Percentiles rank a stretch among this genome's conserved stretches.
These are phyloP conservation scores for Andinoacara biseriatus DNA, from an alignment of 2,113 vertebrate genomes.

Conservation along the genomic window DNA sequence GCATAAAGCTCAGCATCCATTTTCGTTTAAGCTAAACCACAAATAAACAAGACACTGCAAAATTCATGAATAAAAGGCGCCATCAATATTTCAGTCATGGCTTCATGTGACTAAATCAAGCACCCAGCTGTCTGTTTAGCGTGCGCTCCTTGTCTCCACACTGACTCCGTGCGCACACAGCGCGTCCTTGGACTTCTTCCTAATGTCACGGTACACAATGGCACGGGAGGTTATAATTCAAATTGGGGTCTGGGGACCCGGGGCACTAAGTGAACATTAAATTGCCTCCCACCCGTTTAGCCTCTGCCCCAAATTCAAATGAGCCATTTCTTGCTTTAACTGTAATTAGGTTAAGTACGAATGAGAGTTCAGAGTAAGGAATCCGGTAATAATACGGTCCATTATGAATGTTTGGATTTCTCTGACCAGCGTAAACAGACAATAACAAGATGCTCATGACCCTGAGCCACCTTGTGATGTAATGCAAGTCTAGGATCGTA, in stretches of 20 bases:
- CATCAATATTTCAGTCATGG: conserved; percentile 59
- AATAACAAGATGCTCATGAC: conserved; percentile 10
- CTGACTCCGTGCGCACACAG: conserved; percentile 16
- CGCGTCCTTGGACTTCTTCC: conserved; percentile 11
- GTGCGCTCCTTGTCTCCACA: conserved; percentile 13
- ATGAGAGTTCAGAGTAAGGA: neutral
- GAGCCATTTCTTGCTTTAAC: neutral
- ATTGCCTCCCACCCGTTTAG: neutral
- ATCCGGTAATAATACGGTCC: neutral
- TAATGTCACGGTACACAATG: neutral
- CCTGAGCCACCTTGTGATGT: conserved; percentile 19
- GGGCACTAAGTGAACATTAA: conserved; percentile 3
- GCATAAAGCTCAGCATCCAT: neutral
- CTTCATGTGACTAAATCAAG: conserved; percentile 34
- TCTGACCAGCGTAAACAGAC: conserved; percentile 11
- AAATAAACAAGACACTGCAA: conserved; percentile 41
- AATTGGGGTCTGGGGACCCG: conserved; percentile 13
- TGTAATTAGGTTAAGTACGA: neutral
- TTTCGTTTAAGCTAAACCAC: neutral
- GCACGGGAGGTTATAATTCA: neutral
- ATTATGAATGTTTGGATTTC: neutral
- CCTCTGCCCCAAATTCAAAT: neutral
- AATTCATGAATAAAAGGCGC: conserved; percentile 37
- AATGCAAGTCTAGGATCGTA: neutral
- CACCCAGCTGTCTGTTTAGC: neutral